Conservation (phyloP, 2,888 invertebrate species). For the Pinctada fucata region DNA sequence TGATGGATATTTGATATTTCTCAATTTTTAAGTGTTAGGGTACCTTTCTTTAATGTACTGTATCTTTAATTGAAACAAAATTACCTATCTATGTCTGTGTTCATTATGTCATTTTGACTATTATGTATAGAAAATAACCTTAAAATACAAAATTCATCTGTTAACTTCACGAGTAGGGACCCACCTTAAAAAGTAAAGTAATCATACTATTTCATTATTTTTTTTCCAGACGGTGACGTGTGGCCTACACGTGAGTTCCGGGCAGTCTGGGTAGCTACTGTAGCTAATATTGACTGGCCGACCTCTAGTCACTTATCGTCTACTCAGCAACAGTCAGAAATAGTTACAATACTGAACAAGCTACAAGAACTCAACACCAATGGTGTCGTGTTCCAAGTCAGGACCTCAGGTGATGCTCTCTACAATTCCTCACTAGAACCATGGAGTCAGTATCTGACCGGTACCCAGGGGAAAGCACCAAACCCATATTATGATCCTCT, state of each 20-base stretch:
- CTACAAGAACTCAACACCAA: slow-evolving; percentile 64
- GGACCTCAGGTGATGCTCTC: slow-evolving; percentile 70
- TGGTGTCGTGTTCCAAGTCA: slow-evolving; percentile 63
- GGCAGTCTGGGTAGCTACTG: slow-evolving; percentile 71
- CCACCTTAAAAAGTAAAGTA: too few relatives aligned
- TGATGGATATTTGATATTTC: too few relatives aligned
- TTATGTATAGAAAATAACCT: too few relatives aligned
- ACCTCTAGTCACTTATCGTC: slow-evolving; percentile 51
- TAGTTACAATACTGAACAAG: slow-evolving; percentile 54
- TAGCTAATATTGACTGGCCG: slow-evolving; percentile 73
- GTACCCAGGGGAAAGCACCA: slow-evolving; percentile 66
- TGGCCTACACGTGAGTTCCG: slow-evolving; percentile 67
- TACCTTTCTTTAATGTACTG: too few relatives aligned
- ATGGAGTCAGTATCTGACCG: slow-evolving; percentile 73
- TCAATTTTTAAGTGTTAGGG: too few relatives aligned
- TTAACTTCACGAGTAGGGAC: too few relatives aligned
- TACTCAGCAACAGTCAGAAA: slow-evolving; percentile 55
- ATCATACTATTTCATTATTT: too few relatives aligned
- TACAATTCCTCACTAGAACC: slow-evolving; percentile 70
- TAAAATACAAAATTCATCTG: too few relatives aligned
- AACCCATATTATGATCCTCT: slow-evolving; percentile 70
- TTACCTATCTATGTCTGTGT: too few relatives aligned
- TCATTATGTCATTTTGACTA: too few relatives aligned
- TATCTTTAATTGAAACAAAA: too few relatives aligned
- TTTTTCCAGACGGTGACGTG: slow-evolving; percentile 11